Evolutionary conservation across 2,113 vertebrate genomes (phyloP), one percentile per base, ranked within the genome.

Genomic region (Odocoileus virginianus): DNA sequence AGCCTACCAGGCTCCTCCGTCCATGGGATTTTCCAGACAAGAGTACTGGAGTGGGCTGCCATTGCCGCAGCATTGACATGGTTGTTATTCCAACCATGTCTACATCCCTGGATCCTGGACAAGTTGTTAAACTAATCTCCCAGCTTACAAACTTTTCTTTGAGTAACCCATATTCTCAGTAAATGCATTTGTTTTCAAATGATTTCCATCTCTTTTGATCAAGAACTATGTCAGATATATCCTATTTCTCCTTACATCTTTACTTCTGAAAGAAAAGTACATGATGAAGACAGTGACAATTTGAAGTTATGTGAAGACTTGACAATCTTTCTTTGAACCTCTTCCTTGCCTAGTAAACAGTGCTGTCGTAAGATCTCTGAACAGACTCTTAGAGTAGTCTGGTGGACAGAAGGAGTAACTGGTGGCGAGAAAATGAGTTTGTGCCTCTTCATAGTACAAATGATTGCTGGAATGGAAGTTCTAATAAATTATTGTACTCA

Each of bases 401-500:
- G 12, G 0, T n/a, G 5, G 10, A 25, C 7, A 71, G 33, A 84
- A 2, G 17, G 3, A 54, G 6, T 7, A 83, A 55, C n/a, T 36
- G 23, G 0, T 45, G 10, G 11, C 1, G 4, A 84, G 19, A 85
- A 3, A 0, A 0, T 40, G 33, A 4, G 14, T 43, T 13, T 33
- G 13, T 7, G 43, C 3, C 2, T 40, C 45, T 87, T 64, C 8
- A 8, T 16, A 2, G 23, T 10, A 50, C 30, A 17, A 57, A 76
- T 19, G 30, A 47, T 19, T 8, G 0, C 13, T 79, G 43, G 17
- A 57, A 52, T 30, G 19, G 30, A 15, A 8, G 0, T 64, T 84
- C 25, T 43, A 79, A 61, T 16, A 30, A 89, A 45, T 84, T 19
- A 47, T 36, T 36, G 15, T 7, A 13, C 45, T 79, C 88, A 4